A percentile compares a stretch with the other conserved stretches of the same genome.
These are phyloP conservation scores for Polypterus senegalus DNA, from an alignment of 2,113 vertebrate genomes.

Conservation along the genomic window DNA sequence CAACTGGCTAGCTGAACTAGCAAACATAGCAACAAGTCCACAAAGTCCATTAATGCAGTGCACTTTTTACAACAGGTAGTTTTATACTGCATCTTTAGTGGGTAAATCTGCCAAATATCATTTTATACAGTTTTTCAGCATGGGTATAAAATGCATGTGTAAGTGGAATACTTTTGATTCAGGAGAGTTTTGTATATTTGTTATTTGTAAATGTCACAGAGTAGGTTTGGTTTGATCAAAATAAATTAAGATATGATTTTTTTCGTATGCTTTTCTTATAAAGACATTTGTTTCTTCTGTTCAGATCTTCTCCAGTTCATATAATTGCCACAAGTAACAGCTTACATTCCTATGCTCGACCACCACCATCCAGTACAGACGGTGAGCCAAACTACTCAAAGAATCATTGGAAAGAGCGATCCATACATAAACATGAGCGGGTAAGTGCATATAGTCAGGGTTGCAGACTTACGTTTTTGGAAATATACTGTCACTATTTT, in stretches of 20 bases:
- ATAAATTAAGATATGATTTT: too few species aligned
- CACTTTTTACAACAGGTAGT: conserved; percentile 75
- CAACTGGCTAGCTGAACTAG: conserved; percentile 90
- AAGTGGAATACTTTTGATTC: neutral
- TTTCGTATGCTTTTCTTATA: neutral
- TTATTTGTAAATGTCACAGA: neutral
- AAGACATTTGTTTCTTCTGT: conserved; percentile 17
- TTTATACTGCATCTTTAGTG: neutral
- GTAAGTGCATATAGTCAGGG: conserved; percentile 30
- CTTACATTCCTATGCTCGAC: conserved; percentile 99
- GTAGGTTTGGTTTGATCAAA: too few species aligned
- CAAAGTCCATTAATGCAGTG: conserved; percentile 91
- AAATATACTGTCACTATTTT: too few species aligned
- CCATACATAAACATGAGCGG: conserved; percentile 53
- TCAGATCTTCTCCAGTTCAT: conserved; percentile 91
- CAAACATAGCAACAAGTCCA: conserved; percentile 93
- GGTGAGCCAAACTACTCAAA: conserved; percentile 55
- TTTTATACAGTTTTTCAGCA: neutral
- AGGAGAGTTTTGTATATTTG: too few species aligned
- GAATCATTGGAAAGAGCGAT: conserved; percentile 70
- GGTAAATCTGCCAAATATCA: neutral
- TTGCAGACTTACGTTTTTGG: too few species aligned
- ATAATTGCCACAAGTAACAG: conserved; percentile 95
- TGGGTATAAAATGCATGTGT: neutral
- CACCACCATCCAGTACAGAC: conserved; percentile 74